Evolutionary conservation across 2,888 invertebrate genomes (phyloP), one percentile per base, ranked within the genome.

Genomic region (Macaria liturata): DNA sequence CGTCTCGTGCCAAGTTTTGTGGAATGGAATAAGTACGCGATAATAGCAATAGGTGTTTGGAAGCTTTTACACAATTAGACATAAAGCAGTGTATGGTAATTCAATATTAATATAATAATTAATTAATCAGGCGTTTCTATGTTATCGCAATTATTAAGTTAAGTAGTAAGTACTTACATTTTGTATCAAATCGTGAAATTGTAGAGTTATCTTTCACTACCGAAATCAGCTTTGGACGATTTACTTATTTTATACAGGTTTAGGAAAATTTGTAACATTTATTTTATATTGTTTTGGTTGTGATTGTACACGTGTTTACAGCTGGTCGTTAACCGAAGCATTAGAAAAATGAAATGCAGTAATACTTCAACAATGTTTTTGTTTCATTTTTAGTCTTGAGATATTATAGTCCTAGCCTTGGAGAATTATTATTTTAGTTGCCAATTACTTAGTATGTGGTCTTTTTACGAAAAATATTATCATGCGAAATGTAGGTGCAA

Each of bases 61-160:
- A 91, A 73, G 91, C 91, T 91, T 91, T 91, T 91, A 91, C 91
- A 91, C 88, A 68, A 82, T 76, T 87, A 86, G 79, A 73, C 74
- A 77, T 81, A 83, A 80, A 78, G 76, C 85, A 86, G 82, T 85
- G 86, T 89, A 86, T 78, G 74, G 85, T 83, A 85, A 74, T 80
- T 80, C 78, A 80, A 75, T 78, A 79, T 79, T 37, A 6, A 2
- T n/a, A 42, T 42, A 8, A 4, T 37, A 37, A 37, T 37, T 37
- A 37, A 37, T 37, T 70, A 78, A 80, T 74, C 73, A 72, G 76
- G 74, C 78, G 81, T 75, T 74, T 79, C 78, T 78, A 81, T 80
- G 80, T 84, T 85, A 85, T 75, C 77, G 79, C 80, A 78, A 76
- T 80, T 78, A 80, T 61, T 67, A 82, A 83, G 75, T 67, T 83